Percentiles rank a stretch among this genome's conserved stretches.
Evolutionary conservation across 2,113 vertebrate species (phyloP).

Genomic region (Acrocephalus arundinaceus): DNA sequence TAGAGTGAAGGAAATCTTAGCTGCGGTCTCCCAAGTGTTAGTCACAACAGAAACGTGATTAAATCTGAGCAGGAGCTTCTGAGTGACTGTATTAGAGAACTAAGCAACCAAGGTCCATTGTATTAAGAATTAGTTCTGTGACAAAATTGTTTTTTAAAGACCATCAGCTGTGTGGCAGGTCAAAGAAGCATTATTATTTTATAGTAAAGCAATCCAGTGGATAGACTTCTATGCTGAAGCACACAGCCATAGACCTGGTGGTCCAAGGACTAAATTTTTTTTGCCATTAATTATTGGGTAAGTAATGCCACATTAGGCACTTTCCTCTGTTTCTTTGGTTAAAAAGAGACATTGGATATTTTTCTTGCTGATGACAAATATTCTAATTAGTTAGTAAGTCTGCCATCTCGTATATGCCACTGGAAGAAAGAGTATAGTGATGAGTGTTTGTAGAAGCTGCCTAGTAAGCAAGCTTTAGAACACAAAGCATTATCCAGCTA

Average conservation of each 20-base stretch:
- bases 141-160: not conserved
- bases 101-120: not conserved
- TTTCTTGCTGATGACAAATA: not conserved
- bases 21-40: not conserved
- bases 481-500: not conserved
- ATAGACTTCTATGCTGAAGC: not conserved
- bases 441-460: not conserved
- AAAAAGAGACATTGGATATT: not conserved
- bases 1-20: not conserved
- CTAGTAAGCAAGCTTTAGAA: constrained; percentile 13
- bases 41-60: not conserved
- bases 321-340: not conserved
- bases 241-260: not conserved
- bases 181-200: not conserved
- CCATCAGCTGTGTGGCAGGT: not conserved
- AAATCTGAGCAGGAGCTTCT: not conserved
- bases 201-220: not conserved
- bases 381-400: not conserved
- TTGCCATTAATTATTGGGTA: not conserved
- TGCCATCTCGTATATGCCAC: not conserved
- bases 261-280: not conserved
- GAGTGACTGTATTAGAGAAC: not conserved
- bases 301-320: not conserved
- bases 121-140: not conserved
- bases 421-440: not conserved